Base-by-base conservation (phyloP, 92 coral and sea anemone genomes). In the Diadumene lineata region DNA sequence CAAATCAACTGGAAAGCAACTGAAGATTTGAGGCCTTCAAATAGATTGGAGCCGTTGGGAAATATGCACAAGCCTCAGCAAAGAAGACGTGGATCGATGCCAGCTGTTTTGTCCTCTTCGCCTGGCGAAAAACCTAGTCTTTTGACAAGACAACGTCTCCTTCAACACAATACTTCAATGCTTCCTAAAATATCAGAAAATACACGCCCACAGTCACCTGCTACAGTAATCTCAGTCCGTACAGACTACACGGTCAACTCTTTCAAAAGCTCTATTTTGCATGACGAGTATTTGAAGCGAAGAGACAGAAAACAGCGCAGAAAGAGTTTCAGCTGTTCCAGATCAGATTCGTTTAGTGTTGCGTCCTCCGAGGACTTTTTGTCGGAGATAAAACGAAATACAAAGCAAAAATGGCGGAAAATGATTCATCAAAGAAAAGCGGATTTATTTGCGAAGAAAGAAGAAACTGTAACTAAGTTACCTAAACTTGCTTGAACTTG, bases 331-430 rank as follows among this genome's bases (percentile, higher is more conserved):
- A 62, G 68, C 31, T 62, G 38, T 62, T 19, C 68, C 6, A 28
- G 68, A 29, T 62, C 68, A 21, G n/a, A 28, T 62, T 4, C 38
- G 1, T 28, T 38, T 19, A 62, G 68, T 28, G 38, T 62, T 6
- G 43, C 31, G 3, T 62, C 68, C 11, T 62, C 8, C 1, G 43
- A 29, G 28, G 31, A 26, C 17, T 22, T 43, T 22, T 27, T 0
- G 2, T 1, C 21, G 24, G 4, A 15, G 30, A 19, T 21, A 24
- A 48, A 21, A 56, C 33, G 48, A 19, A 69, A 26, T 10, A 50
- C 43, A 43, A 68, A 25, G 24, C 74, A 69, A 33, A 69, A 69
- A 29, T 50, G 74, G 74, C 25, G 61, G 43, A 69, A 38, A 24
- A 27, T 27, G 60, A 15, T 50, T 0, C 74, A 69, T 50, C 21